phyloP scores from a whole-genome alignment of 1,140 invertebrate genomes.

The Varroa destructor region DNA sequence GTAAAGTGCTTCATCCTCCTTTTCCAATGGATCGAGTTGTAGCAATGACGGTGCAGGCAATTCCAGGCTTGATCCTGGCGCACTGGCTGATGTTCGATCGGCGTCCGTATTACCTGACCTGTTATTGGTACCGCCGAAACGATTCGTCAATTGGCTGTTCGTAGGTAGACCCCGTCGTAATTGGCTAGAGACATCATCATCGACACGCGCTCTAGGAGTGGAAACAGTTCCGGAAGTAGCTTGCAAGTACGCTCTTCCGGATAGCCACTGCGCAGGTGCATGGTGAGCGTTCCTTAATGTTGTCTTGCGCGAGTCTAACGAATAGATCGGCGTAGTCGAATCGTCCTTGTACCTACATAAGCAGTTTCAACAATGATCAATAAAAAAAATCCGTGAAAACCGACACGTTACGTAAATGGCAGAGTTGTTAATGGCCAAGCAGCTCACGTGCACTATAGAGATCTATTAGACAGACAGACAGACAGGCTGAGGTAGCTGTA shows the following conservation, averaged over 20 bases:
- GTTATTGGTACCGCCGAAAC: no score
- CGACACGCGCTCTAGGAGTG: no score
- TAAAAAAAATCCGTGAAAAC: no score
- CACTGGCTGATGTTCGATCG: neutral
- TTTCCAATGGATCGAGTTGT: conserved; percentile 58
- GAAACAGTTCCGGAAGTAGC: neutral
- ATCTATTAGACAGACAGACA: no score
- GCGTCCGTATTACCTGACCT: neutral
- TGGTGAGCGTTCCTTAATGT: conserved; percentile 31
- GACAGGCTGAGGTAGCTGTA: no score
- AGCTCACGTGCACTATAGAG: no score
- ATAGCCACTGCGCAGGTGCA: conserved; percentile 27
- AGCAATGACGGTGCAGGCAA: conserved; percentile 50
- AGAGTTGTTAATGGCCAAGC: no score
- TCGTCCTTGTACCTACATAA: conserved; percentile 58
- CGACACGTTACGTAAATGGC: no score
- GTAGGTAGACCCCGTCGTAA: neutral
- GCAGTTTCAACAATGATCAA: neutral
- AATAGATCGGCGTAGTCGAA: conserved; percentile 69
- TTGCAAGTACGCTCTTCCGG: conserved; percentile 15
- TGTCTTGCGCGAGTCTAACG: conserved; percentile 37
- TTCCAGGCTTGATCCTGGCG: neutral
- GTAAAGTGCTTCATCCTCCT: conserved; percentile 67
- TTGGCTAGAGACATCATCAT: no score
- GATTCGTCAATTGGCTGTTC: neutral